phyloP scores from a whole-genome alignment of 1,140 invertebrate species.

The Pantala flavescens region DNA sequence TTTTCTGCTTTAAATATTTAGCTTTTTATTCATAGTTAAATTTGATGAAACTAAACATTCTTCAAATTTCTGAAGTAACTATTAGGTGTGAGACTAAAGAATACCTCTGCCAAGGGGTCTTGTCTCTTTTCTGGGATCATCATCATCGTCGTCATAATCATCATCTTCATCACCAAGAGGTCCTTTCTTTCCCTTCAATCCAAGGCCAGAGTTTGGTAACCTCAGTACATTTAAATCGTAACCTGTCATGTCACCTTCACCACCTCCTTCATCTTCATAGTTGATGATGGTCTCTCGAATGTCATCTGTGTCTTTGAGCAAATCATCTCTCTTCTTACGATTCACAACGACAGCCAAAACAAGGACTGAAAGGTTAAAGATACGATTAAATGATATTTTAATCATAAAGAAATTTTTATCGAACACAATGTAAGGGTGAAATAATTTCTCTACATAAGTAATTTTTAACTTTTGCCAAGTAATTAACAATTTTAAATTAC shows the following conservation, averaged over 20 bases:
- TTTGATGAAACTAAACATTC: too few species aligned
- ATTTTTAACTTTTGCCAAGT: too few species aligned
- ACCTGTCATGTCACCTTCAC: conserved; percentile 82
- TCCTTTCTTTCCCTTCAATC: neutral
- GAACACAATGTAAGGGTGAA: conserved; percentile 9
- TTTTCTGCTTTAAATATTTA: too few species aligned
- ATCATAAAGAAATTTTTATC: neutral
- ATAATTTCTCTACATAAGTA: too few species aligned
- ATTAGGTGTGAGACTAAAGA: neutral
- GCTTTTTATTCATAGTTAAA: too few species aligned
- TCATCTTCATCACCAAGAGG: neutral
- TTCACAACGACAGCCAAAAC: conserved; percentile 79
- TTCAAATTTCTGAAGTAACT: too few species aligned
- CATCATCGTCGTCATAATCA: neutral
- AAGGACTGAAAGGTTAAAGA: conserved; percentile 49
- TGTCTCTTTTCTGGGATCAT: neutral
- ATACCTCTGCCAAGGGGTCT: neutral
- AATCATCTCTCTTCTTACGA: conserved; percentile 68
- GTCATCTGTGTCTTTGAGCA: conserved; percentile 88
- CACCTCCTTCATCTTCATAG: conserved; percentile 94
- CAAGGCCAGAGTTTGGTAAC: conserved; percentile 24
- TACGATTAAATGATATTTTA: conserved; percentile 20
- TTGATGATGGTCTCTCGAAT: conserved; percentile 94
- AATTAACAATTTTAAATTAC: too few species aligned
- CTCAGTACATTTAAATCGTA: conserved; percentile 88